Evolutionary conservation across 1,140 invertebrate species (phyloP), one percentile per base, ranked within the genome.

Genomic region (Bursaphelenchus mucronatus): DNA sequence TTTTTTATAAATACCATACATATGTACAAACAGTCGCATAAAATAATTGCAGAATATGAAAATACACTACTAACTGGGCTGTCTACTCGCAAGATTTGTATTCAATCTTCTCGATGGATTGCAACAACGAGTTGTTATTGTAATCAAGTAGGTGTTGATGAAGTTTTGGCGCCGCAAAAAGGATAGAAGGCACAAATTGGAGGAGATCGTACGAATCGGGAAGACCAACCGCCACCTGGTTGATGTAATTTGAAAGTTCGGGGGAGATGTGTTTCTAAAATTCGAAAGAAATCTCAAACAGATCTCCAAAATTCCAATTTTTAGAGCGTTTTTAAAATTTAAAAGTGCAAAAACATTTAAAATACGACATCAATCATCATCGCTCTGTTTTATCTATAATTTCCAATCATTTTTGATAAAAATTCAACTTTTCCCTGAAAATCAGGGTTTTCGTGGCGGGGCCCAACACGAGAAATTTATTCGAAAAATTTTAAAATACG

Each of bases 171-270:
- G 19, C 15, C 1, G 49, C 49, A 5, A 50, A 30, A 17, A 50
- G 49, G 49, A 17, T 30, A 15, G 19, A 30, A 50, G 49, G 49
- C 17, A 61, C 10, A 30, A 61, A 61, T 61, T 61, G 59, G 10
- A 61, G 49, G 30, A 58, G 15, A 15, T 61, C 59, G 40, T 13
- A n/a, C 7, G 30, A 11, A 8, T 19, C 44, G 52, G 30, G 30
- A 30, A 30, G 30, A 1, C 30, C 30, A 30, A 30, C 30, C 30
- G 30, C 30, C 30, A 30, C 30, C 30, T 30, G 30, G 30, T 30
- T 30, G 30, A 30, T 30, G 30, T 30, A 30, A 30, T 30, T 30
- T 30, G 30, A 30, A 5, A 30, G 30, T 30, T 30, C 30, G 30
- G 30, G 30, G 2, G 21, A 39, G 40, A 50, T 17, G 49, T 50